phyloP scores from a whole-genome alignment of 2,888 invertebrate genomes.

The Melanchra persicariae region DNA sequence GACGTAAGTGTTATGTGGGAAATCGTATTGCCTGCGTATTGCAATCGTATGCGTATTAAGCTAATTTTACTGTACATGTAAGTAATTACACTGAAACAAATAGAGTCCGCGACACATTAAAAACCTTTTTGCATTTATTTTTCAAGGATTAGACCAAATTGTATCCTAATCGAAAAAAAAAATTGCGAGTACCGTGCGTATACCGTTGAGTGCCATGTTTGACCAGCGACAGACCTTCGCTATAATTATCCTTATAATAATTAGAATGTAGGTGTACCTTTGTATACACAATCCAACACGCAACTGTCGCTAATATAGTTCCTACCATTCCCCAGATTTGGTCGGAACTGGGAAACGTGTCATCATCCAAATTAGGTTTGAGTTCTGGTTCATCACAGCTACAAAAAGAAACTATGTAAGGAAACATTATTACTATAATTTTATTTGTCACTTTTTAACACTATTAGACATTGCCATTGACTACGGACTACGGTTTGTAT shows the following conservation, averaged over 20 bases:
- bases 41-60: no score
- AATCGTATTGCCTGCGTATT: no score
- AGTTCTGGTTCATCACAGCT: constrained; percentile 78
- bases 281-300: constrained; percentile 78
- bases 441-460: constrained; percentile 47
- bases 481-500: constrained; percentile 17
- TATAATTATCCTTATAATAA: not conserved
- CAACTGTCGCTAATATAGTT: constrained; percentile 78
- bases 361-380: constrained; percentile 64
- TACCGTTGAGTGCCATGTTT: not conserved
- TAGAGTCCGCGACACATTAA: no score
- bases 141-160: not conserved
- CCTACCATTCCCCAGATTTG: constrained; percentile 86
- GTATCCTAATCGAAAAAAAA: not conserved
- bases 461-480: constrained; percentile 41
- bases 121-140: not conserved
- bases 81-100: no score
- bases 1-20: no score
- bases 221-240: not conserved
- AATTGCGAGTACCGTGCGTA: no score
- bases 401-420: constrained; percentile 75
- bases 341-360: constrained; percentile 78
- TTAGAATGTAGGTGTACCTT: constrained; percentile 69
- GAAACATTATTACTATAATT: constrained; percentile 67
- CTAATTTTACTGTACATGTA: no score